phyloP scores from a whole-genome alignment of 2,797 vertebrate genomes.

The Mormyrus hasselquistii region DNA sequence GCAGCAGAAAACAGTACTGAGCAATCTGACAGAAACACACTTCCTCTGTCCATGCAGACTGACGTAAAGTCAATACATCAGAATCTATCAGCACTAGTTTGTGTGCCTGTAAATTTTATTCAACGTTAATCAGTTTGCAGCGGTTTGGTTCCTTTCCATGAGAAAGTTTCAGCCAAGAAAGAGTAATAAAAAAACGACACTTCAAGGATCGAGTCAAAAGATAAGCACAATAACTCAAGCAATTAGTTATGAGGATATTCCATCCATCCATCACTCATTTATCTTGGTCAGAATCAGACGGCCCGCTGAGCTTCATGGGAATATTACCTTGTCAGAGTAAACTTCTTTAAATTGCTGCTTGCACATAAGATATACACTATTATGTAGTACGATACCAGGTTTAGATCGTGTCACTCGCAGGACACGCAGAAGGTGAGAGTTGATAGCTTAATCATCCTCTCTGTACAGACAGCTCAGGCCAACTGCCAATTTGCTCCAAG shows the following conservation, averaged over 20 bases:
- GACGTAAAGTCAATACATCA: not conserved
- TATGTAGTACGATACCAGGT: not conserved
- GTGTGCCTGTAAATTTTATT: not conserved
- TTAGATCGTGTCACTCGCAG: not conserved
- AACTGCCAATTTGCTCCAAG: not conserved
- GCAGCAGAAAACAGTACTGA: not conserved
- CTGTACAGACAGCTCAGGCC: not conserved
- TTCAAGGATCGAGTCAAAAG: not conserved
- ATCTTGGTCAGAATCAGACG: not conserved
- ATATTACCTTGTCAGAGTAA: not conserved
- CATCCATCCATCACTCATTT: not conserved
- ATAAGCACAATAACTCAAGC: not conserved
- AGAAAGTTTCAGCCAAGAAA: not conserved
- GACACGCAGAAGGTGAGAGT: not conserved
- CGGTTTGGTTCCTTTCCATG: not conserved
- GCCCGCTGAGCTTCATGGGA: not conserved
- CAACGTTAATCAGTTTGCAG: not conserved
- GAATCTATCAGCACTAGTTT: not conserved
- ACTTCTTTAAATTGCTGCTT: not conserved
- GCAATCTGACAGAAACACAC: not conserved
- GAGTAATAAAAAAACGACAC: not conserved
- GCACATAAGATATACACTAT: not conserved
- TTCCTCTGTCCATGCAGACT: not conserved
- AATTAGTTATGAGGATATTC: not conserved
- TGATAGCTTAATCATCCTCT: constrained; percentile 1